Conservation (phyloP, 1,140 invertebrate species). For the Drosophila murphyi region DNA sequence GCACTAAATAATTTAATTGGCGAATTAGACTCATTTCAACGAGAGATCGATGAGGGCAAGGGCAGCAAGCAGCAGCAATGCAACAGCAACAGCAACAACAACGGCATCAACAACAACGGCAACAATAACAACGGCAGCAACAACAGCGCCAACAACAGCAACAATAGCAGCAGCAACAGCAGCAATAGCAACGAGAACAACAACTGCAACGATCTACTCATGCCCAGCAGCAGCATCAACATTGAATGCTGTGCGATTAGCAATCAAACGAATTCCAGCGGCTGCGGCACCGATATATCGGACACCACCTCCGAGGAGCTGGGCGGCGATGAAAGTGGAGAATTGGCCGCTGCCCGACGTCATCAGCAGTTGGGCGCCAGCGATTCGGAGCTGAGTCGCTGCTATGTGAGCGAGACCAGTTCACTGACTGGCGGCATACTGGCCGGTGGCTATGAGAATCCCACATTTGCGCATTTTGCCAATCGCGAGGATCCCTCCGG, state of each 20-base stretch:
- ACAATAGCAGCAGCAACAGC: constrained; percentile 43
- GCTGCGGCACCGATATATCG: constrained; percentile 79
- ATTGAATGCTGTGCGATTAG: constrained; percentile 71
- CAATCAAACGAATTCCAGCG: constrained; percentile 81
- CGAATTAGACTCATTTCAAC: constrained; percentile 85
- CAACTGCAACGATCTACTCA: constrained; percentile 29
- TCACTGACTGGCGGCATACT: constrained; percentile 69
- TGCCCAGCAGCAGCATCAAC: constrained; percentile 45
- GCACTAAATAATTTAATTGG: constrained; percentile 85
- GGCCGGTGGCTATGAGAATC: constrained; percentile 80
- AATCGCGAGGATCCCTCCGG: constrained; percentile 54
- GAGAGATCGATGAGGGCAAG: constrained; percentile 84
- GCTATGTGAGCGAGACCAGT: constrained; percentile 83
- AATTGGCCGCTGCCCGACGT: constrained; percentile 25
- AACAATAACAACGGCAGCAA: constrained; percentile 22
- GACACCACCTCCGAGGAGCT: constrained; percentile 79
- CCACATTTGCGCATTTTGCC: constrained; percentile 79
- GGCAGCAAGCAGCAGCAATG: constrained; percentile 56
- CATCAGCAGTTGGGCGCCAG: constrained; percentile 61
- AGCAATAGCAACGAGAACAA: constrained; percentile 32
- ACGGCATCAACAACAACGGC: constrained; percentile 39
- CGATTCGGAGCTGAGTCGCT: constrained; percentile 82
- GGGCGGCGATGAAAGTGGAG: constrained; percentile 34
- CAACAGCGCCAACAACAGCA: constrained; percentile 43
- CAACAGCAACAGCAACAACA: constrained; percentile 47